Percentiles rank a stretch among this genome's conserved stretches.
These are phyloP conservation scores for Pediacus dermestoides DNA, from an alignment of 2,888 invertebrate species.

Conservation along the genomic window DNA sequence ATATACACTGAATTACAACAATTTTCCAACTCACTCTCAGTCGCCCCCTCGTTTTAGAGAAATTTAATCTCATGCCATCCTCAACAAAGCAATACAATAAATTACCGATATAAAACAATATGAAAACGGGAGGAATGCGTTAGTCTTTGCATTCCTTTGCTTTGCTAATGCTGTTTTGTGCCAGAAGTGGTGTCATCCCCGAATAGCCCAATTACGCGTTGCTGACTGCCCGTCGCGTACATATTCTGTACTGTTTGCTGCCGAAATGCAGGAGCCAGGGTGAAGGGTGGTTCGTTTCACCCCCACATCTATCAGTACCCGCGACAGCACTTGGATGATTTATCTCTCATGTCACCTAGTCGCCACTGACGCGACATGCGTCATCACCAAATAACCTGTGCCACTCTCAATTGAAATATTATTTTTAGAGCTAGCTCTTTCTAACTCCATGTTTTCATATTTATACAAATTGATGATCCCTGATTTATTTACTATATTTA, in stretches of 20 bases:
- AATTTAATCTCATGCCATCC: constrained; percentile 47
- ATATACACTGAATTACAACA: constrained; percentile 38
- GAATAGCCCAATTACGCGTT: constrained; percentile 23
- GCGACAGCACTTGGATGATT: constrained; percentile 41
- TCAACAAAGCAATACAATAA: constrained; percentile 50
- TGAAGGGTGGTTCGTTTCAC: no score
- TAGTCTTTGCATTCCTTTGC: constrained; percentile 48
- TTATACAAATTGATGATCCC: constrained; percentile 10
- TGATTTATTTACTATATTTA: constrained; percentile 38
- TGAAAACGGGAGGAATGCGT: constrained; percentile 46
- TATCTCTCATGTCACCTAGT: constrained; percentile 40
- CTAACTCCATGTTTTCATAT: constrained; percentile 27
- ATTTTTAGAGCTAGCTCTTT: constrained; percentile 31
- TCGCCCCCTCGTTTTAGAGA: constrained; percentile 32
- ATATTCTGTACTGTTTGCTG: no score
- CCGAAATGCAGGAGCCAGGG: no score
- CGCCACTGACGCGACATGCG: constrained; percentile 42
- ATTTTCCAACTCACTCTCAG: constrained; percentile 7
- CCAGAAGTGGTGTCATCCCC: constrained; percentile 36
- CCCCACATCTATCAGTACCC: constrained; percentile 40
- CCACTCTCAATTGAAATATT: constrained; percentile 41
- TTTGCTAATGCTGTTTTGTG: constrained; percentile 22
- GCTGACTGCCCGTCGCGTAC: constrained; percentile 8
- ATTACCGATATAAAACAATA: constrained; percentile 51
- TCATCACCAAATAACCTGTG: constrained; percentile 44